Conservation (phyloP, 2,797 vertebrate species). For the Phrynocephalus forsythii region DNA sequence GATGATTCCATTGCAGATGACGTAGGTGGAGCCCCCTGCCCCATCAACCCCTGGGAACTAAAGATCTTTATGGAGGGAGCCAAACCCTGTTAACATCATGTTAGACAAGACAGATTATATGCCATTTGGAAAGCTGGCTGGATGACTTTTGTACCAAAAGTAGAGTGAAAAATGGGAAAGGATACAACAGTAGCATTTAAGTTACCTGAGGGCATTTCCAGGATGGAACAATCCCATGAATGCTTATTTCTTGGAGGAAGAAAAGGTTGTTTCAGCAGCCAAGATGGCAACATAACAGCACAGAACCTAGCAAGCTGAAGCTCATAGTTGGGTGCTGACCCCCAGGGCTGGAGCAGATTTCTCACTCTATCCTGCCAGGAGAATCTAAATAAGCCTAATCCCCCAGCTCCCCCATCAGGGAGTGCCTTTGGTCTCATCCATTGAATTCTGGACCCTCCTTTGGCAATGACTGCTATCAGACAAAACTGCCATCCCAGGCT, state of each 20-base stretch:
- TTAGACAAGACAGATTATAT: slow-evolving; percentile 11
- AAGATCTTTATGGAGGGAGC: slow-evolving; percentile 25
- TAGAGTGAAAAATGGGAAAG: slow-evolving; percentile 12
- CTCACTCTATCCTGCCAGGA: background rate
- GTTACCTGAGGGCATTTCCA: slow-evolving; percentile 36
- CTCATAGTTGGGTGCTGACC: background rate
- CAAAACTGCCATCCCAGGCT: background rate
- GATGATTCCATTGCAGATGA: slow-evolving; percentile 18
- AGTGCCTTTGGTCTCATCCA: background rate
- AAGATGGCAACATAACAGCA: background rate
- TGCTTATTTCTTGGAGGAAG: slow-evolving; percentile 11
- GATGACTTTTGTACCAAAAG: background rate
- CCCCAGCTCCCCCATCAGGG: background rate
- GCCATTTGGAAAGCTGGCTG: background rate
- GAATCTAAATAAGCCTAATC: background rate
- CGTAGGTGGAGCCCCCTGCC: slow-evolving; percentile 4
- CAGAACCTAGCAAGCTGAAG: background rate
- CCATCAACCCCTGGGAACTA: background rate
- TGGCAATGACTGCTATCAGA: background rate
- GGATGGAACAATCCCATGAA: background rate
- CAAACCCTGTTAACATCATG: slow-evolving; percentile 12
- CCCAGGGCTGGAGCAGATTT: background rate
- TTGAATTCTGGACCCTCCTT: background rate
- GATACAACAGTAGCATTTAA: slow-evolving; percentile 4
- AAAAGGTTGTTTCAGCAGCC: slow-evolving; percentile 2